Percentiles rank a stretch among this genome's conserved stretches.
These are phyloP conservation scores for Muscidifurax raptorellus DNA, from an alignment of 1,140 invertebrate genomes.

Conservation along the genomic window DNA sequence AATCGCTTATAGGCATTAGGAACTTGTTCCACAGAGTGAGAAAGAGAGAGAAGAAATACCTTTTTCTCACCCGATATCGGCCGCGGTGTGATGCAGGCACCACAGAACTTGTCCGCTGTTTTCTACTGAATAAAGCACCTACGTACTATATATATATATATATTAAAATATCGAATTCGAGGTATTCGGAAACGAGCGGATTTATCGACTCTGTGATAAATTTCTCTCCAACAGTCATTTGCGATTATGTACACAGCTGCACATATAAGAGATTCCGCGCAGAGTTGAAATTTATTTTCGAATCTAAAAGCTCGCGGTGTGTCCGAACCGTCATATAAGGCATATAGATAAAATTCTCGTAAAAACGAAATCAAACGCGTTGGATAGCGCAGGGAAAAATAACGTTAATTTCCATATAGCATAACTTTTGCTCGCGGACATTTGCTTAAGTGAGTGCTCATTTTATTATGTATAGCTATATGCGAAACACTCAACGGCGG, in stretches of 20 bases:
- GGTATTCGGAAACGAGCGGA: neutral
- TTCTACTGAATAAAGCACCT: no score
- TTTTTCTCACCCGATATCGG: neutral
- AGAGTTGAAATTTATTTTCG: slow-evolving; percentile 27
- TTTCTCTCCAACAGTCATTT: neutral
- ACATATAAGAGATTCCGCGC: neutral
- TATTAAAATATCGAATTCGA: no score
- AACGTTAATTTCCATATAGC: neutral
- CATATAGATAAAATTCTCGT: slow-evolving; percentile 19
- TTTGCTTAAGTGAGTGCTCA: slow-evolving; percentile 4
- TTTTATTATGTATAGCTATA: neutral
- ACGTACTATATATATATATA: no score
- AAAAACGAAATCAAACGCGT: slow-evolving; percentile 22
- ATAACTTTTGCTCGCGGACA: neutral
- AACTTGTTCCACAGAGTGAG: slow-evolving; percentile 21
- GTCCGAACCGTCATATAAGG: neutral
- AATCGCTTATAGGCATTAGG: slow-evolving; percentile 8
- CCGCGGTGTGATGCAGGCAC: no score
- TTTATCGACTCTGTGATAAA: neutral
- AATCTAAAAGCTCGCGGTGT: slow-evolving; percentile 18
- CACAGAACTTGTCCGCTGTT: no score
- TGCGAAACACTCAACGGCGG: neutral
- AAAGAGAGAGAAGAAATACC: neutral
- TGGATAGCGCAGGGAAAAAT: neutral
- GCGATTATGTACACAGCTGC: neutral